A percentile compares a stretch with the other conserved stretches of the same genome.
Evolutionary conservation across 2,888 invertebrate genomes (phyloP).

Genomic region (Heliothis peltigera): DNA sequence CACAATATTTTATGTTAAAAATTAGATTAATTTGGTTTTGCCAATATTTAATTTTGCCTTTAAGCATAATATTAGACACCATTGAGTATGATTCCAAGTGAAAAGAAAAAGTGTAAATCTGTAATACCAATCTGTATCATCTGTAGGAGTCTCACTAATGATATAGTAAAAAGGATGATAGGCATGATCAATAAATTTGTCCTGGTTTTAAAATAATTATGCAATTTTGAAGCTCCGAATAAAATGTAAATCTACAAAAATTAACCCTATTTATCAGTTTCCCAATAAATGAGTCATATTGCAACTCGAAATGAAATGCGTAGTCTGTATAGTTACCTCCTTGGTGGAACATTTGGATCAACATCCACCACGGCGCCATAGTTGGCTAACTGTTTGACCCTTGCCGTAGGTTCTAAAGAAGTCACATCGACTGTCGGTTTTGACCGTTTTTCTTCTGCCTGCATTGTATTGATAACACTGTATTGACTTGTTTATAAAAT

Average conservation of each 20-base stretch:
- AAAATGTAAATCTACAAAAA: not conserved
- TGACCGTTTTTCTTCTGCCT: slow-evolving; percentile 76
- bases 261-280: not conserved
- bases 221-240: too few species aligned
- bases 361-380: slow-evolving; percentile 93
- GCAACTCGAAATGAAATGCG: not conserved
- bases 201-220: too few species aligned
- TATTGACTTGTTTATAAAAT: slow-evolving; percentile 18
- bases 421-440: slow-evolving; percentile 76
- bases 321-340: slow-evolving; percentile 89
- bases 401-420: slow-evolving; percentile 91
- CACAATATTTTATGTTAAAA: not conserved
- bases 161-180: too few species aligned
- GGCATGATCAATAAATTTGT: too few species aligned
- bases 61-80: too few species aligned
- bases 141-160: too few species aligned
- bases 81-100: too few species aligned
- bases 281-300: slow-evolving; percentile 17
- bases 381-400: slow-evolving; percentile 92
- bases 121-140: too few species aligned
- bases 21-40: not conserved
- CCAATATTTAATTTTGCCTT: too few species aligned
- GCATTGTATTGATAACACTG: slow-evolving; percentile 67
- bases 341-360: slow-evolving; percentile 93
- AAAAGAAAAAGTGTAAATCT: too few species aligned